Conservation (phyloP, 2,797 vertebrate genomes). For the Pseudomugil tenellus region DNA sequence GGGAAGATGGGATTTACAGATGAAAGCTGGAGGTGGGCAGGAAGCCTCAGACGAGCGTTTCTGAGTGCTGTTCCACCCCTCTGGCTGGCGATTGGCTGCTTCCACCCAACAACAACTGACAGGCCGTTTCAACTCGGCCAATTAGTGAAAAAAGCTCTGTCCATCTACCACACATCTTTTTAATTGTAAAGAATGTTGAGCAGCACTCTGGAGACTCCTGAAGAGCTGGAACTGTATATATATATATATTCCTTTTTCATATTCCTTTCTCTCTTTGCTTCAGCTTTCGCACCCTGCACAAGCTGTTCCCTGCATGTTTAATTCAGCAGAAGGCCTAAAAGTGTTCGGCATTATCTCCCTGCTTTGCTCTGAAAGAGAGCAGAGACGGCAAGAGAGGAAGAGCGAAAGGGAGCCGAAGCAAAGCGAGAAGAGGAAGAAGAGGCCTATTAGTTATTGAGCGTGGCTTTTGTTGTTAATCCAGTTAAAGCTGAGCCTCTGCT, state of each 20-base stretch:
- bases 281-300: slow-evolving; percentile 50
- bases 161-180: slow-evolving; percentile 54
- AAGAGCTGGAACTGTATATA: slow-evolving; percentile 37
- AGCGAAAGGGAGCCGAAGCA: background rate
- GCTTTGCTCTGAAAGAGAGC: slow-evolving; percentile 42
- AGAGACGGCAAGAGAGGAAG: slow-evolving; percentile 14
- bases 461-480: slow-evolving; percentile 72
- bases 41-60: slow-evolving; percentile 42
- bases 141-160: slow-evolving; percentile 52
- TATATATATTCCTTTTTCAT: slow-evolving; percentile 22
- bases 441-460: slow-evolving; percentile 68
- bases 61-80: slow-evolving; percentile 11
- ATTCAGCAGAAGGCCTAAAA: slow-evolving; percentile 79
- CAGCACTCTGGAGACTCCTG: slow-evolving; percentile 44
- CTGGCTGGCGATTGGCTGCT: slow-evolving; percentile 40
- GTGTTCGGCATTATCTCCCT: slow-evolving; percentile 66
- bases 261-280: slow-evolving; percentile 33
- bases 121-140: slow-evolving; percentile 54
- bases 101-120: slow-evolving; percentile 44
- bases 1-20: slow-evolving; percentile 51
- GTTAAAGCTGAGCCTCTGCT: slow-evolving; percentile 59
- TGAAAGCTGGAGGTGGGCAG: slow-evolving; percentile 47
- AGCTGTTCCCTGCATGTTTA: slow-evolving; percentile 75
- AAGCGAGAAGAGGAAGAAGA: slow-evolving; percentile 39
- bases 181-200: slow-evolving; percentile 63